phyloP scores from a whole-genome alignment of 2,113 vertebrate genomes.

The Amazona guildingii region DNA sequence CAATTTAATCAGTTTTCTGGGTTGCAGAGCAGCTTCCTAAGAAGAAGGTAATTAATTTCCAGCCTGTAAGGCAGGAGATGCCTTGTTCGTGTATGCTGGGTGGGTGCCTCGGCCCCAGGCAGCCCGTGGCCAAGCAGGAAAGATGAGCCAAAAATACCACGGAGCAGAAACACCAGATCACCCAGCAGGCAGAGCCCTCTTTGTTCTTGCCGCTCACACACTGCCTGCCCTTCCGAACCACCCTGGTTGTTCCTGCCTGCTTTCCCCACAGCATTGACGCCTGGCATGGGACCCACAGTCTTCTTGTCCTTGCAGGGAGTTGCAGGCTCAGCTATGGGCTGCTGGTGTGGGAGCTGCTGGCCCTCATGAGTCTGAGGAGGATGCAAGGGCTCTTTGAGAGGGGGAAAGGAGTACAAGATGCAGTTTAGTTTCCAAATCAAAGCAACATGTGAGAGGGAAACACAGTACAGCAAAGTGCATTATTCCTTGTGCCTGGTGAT shows the following conservation, averaged over 20 bases:
- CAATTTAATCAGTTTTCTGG: slow-evolving; percentile 24
- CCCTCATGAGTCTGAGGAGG: rapidly evolving
- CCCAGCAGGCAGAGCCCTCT: background rate
- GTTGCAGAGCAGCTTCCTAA: slow-evolving; percentile 4
- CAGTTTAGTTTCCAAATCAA: background rate
- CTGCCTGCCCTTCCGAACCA: background rate
- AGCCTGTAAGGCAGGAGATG: slow-evolving; percentile 10
- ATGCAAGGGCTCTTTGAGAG: background rate
- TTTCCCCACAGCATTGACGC: background rate
- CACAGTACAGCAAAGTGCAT: rapidly evolving
- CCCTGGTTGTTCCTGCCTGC: background rate
- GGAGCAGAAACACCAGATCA: background rate
- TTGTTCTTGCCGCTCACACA: background rate
- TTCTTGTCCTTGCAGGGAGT: background rate
- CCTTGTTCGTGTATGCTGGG: background rate
- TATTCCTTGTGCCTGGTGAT: rapidly evolving
- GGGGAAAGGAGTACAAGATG: background rate
- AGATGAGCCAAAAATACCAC: background rate
- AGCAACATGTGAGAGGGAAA: background rate
- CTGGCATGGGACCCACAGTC: background rate
- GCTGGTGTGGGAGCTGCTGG: background rate
- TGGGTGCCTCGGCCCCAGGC: background rate
- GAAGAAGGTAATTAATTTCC: background rate
- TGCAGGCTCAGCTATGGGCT: background rate
- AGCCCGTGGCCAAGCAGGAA: background rate